Evolutionary conservation across 2,797 vertebrate genomes (phyloP), one percentile per base, ranked within the genome.

Genomic region (Caiman crocodilus): DNA sequence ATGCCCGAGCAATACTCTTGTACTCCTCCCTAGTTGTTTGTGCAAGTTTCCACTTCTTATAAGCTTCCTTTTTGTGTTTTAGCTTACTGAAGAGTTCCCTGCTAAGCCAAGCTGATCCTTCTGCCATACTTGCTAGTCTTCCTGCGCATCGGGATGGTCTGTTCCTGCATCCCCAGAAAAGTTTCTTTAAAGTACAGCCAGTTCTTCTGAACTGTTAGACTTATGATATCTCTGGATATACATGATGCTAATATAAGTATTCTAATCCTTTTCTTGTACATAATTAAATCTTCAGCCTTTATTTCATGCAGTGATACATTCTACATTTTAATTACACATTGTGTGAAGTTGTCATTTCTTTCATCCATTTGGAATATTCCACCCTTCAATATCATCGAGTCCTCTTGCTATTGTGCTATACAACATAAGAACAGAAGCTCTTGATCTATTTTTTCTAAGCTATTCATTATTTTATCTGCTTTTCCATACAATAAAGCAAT

Each of bases 211-310:
- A 50, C 42, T 50, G 42, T 50, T 50, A 50, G 42, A 50, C 42
- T 50, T 50, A 50, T 50, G 42, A 50, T 50, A 50, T 50, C 42
- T 50, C 42, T 50, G 42, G 42, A 50, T 50, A 50, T 50, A 10
- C 23, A 50, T 35, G 92, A 92, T 92, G 93, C 71, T 83, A 86
- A 90, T 94, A 95, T 86, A 94, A 8, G 69, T 82, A 35, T 94
- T 95, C 76, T 91, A 91, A 63, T 92, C 91, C 23, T 76, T 84
- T 90, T 93, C 35, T 92, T 87, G 73, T 89, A 93, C 75, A 74
- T 93, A 94, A 94, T 96, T 91, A 90, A 89, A 86, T 81, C 92
- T 85, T 92, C 93, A 76, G 81, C 90, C 92, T 95, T 92, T 74
- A 92, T 78, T 91, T 25, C 89, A 83, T 81, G 13, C 75, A 89